Evolutionary conservation across 2,113 vertebrate genomes (phyloP).

Genomic region (Urocynchramus pylzowi): DNA sequence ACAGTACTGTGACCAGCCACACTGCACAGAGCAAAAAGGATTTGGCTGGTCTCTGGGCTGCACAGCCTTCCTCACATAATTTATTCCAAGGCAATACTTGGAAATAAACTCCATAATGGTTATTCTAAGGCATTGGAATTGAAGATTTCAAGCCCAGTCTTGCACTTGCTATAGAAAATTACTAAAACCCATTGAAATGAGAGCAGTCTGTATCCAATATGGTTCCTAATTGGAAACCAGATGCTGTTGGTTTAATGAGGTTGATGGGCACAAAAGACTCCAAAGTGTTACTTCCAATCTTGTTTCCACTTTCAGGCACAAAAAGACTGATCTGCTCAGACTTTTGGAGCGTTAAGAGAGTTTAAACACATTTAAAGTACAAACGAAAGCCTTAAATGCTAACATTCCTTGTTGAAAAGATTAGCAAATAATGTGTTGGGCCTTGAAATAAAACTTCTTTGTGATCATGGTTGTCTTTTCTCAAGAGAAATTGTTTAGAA

Average conservation of each 20-base stretch:
- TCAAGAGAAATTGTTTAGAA: background rate
- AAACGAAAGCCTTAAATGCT: background rate
- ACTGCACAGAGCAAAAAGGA: background rate
- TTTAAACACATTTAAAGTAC: background rate
- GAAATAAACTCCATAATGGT: background rate
- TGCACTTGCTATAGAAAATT: background rate
- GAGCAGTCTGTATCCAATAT: background rate
- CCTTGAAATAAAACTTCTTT: background rate
- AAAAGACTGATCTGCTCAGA: background rate
- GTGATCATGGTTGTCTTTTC: background rate
- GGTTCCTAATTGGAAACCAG: background rate
- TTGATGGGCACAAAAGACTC: background rate
- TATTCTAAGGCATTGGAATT: background rate
- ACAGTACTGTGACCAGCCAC: background rate
- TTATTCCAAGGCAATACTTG: background rate
- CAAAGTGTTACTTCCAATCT: background rate
- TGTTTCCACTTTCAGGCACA: background rate
- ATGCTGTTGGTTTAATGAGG: background rate
- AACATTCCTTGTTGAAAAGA: fast-evolving
- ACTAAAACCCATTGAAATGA: background rate
- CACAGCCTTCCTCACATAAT: background rate
- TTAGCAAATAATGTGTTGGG: background rate
- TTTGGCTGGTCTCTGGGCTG: background rate
- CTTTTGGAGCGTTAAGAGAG: background rate
- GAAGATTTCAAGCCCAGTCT: background rate